Conservation (phyloP, 2,888 invertebrate species). For the Halictus ligatus region DNA sequence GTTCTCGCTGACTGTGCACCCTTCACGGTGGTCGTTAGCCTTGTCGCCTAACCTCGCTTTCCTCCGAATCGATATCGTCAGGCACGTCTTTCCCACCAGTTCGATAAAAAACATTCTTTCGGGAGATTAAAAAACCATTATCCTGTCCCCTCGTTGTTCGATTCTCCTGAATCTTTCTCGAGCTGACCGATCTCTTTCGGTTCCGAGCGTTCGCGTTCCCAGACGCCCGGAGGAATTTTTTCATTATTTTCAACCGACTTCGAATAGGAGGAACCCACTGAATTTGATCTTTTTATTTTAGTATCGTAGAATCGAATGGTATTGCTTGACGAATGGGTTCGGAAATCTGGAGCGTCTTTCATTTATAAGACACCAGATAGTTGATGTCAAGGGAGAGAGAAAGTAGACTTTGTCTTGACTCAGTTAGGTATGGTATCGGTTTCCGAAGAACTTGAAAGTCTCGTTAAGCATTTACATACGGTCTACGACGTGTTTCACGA, state of each 20-base stretch:
- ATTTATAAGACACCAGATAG: neutral
- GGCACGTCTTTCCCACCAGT: neutral
- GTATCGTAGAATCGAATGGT: neutral
- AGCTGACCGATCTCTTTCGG: too few species aligned
- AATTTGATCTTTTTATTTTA: neutral
- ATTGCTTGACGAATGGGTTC: neutral
- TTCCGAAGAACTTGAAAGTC: neutral
- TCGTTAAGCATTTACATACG: neutral
- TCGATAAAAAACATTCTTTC: neutral
- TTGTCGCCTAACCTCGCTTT: constrained; percentile 74
- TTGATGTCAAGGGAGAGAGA: neutral
- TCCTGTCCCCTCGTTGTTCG: neutral
- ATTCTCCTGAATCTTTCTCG: neutral
- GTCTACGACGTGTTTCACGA: neutral
- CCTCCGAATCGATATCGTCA: constrained; percentile 38
- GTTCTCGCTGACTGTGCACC: constrained; percentile 72
- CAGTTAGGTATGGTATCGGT: neutral
- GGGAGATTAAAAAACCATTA: neutral
- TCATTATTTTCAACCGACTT: neutral
- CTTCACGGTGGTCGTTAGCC: constrained; percentile 73
- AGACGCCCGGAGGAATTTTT: neutral
- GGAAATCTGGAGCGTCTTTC: neutral
- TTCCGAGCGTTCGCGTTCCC: neutral
- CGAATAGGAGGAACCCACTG: neutral
- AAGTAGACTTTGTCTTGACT: neutral